A percentile compares a stretch with the other conserved stretches of the same genome.
These are phyloP conservation scores for Charaxes varanes DNA, from an alignment of 1,140 invertebrate genomes.

Conservation along the genomic window DNA sequence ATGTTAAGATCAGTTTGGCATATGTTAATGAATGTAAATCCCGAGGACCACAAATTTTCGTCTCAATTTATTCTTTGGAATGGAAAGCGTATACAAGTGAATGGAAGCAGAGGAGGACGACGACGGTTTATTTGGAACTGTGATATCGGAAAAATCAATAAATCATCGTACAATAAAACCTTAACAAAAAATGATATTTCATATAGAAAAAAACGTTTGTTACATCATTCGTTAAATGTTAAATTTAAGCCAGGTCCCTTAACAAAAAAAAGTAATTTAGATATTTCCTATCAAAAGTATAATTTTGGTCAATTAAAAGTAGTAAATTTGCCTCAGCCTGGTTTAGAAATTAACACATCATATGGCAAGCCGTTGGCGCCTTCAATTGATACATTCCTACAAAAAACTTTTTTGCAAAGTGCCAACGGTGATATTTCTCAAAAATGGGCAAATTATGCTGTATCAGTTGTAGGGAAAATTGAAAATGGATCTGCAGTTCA, in stretches of 20 bases:
- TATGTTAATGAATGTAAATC: conserved; percentile 61
- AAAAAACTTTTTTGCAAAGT: conserved; percentile 30
- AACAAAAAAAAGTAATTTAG: conserved; percentile 43
- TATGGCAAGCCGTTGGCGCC: conserved; percentile 41
- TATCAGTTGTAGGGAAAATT: conserved; percentile 39
- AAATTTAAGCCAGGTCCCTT: conserved; percentile 64
- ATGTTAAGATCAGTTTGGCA: conserved; percentile 51
- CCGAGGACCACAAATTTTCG: conserved; percentile 31
- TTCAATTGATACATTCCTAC: conserved; percentile 39
- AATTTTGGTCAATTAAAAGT: conserved; percentile 43
- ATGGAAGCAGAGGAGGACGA: conserved; percentile 54
- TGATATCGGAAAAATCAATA: conserved; percentile 31
- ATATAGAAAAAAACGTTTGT: conserved; percentile 30
- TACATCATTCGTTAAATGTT: conserved; percentile 45
- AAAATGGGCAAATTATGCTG: conserved; percentile 60
- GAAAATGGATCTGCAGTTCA: conserved; percentile 28
- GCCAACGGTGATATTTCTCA: conserved; percentile 39
- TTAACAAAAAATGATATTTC: conserved; percentile 15
- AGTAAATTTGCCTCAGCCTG: conserved; percentile 43
- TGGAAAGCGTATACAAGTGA: conserved; percentile 46
- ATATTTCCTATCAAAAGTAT: conserved; percentile 56
- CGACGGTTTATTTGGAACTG: conserved; percentile 46
- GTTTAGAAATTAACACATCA: conserved; percentile 39
- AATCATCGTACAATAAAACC: conserved; percentile 15
- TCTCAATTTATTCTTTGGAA: conserved; percentile 54